Evolutionary conservation across 1,140 invertebrate species (phyloP).

Genomic region (Drosophila asahinai): DNA sequence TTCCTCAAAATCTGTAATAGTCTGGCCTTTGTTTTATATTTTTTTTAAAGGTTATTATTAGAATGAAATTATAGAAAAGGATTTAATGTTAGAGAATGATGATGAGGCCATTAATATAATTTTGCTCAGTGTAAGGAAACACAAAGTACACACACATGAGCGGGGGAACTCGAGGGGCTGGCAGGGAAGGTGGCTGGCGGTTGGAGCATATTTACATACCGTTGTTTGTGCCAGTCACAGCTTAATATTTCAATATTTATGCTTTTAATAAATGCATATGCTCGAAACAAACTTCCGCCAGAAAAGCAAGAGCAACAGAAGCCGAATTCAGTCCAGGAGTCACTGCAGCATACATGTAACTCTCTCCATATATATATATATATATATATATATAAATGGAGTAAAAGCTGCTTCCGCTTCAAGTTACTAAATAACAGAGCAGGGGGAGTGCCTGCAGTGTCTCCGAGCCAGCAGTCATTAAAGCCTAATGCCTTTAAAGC

Average conservation of each 20-base stretch:
- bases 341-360: background rate
- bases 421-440: slow-evolving; percentile 3
- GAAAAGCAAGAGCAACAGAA: slow-evolving; percentile 34
- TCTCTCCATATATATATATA: background rate
- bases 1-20: too few relatives aligned
- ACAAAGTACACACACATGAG: slow-evolving; percentile 4
- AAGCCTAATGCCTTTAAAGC: slow-evolving; percentile 28
- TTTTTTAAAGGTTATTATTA: background rate
- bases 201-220: slow-evolving; percentile 45
- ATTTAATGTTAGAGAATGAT: too few relatives aligned
- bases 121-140: slow-evolving; percentile 14
- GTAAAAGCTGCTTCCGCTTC: slow-evolving; percentile 30
- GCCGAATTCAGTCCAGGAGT: slow-evolving; percentile 11
- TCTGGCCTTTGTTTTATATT: too few relatives aligned
- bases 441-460: background rate
- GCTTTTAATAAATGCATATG: slow-evolving; percentile 83
- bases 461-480: slow-evolving; percentile 13
- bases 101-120: too few relatives aligned
- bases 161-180: background rate
- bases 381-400: background rate
- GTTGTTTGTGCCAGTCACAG: slow-evolving; percentile 79
- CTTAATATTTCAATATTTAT: slow-evolving; percentile 84
- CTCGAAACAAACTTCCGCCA: slow-evolving; percentile 75
- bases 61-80: too few relatives aligned
- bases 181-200: background rate